These are phyloP conservation scores for Paraescarpia echinospica DNA, from an alignment of 1,140 invertebrate genomes.

Conservation along the genomic window DNA sequence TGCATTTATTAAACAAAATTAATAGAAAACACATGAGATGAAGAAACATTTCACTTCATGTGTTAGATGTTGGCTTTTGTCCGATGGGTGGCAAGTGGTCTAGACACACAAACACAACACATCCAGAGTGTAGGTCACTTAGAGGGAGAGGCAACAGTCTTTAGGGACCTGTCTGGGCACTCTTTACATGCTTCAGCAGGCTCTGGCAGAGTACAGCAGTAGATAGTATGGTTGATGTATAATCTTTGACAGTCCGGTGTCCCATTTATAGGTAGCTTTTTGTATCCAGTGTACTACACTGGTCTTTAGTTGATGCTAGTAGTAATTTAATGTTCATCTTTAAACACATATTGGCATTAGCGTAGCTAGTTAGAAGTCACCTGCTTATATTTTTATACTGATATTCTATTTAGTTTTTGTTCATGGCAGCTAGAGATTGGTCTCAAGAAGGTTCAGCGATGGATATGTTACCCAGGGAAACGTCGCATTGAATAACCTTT, in stretches of 20 bases:
- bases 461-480: neutral
- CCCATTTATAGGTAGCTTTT: neutral
- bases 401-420: neutral
- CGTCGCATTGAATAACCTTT: neutral
- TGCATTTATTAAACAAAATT: neutral
- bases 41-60: neutral
- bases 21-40: neutral
- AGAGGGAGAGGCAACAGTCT: no score
- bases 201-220: neutral
- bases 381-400: neutral
- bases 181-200: conserved; percentile 4
- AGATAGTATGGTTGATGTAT: neutral
- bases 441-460: neutral
- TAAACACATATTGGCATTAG: neutral
- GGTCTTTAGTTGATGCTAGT: neutral
- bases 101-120: neutral
- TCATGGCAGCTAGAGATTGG: conserved; percentile 3
- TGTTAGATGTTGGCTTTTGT: neutral
- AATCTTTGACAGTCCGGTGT: neutral
- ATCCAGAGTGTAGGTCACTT: no score
- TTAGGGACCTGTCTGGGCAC: neutral
- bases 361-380: neutral
- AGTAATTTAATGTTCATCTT: neutral
- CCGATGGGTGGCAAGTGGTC: neutral
- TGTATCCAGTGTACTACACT: neutral